Evolutionary conservation across 1,140 invertebrate species (phyloP).

Genomic region (Orchesella cincta): DNA sequence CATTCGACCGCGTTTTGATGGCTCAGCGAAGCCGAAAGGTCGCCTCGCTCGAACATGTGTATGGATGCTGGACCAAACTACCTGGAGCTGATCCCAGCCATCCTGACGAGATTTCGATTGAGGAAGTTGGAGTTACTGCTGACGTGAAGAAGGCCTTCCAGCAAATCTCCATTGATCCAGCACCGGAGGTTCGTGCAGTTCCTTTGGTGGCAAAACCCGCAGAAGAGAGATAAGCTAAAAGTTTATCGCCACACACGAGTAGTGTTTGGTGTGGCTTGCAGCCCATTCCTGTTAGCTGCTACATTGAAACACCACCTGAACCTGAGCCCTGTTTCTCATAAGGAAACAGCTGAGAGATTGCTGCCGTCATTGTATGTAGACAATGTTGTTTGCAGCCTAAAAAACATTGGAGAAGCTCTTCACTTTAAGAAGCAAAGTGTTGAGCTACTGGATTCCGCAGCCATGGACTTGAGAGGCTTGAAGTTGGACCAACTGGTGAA

Average conservation of each 20-base stretch:
- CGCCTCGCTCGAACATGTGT: too few species aligned
- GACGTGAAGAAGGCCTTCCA: slow-evolving; percentile 29
- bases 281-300: slow-evolving; percentile 34
- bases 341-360: neutral
- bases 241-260: slow-evolving; percentile 22
- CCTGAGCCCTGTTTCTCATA: neutral
- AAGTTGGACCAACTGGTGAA: neutral
- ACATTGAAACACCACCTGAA: slow-evolving; percentile 19
- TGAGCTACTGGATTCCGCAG: neutral
- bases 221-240: neutral
- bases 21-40: too few species aligned
- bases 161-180: too few species aligned
- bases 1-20: too few species aligned
- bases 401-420: neutral
- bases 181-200: neutral
- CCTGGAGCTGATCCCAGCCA: slow-evolving; percentile 26
- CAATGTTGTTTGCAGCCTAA: neutral
- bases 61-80: neutral
- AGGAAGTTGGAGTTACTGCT: neutral
- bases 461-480: neutral
- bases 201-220: neutral
- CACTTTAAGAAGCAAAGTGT: neutral
- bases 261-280: slow-evolving; percentile 23
- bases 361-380: neutral
- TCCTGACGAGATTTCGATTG: neutral